Conservation (phyloP, 53 echinoderm and acorn worm species). For the Holothuria leucospilota region DNA sequence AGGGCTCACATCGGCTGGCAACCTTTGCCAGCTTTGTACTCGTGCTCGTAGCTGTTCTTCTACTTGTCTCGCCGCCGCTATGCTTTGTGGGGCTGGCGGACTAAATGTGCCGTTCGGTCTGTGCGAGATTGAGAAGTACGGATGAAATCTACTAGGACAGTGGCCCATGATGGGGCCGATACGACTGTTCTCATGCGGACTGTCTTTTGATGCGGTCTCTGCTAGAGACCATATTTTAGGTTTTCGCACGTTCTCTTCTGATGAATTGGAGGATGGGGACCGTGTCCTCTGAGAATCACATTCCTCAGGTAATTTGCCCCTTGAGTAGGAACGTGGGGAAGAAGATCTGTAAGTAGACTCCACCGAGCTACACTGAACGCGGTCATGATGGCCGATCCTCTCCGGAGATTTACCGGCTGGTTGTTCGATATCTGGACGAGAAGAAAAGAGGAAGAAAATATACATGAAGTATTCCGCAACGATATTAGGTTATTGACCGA, state of each 20-base stretch:
- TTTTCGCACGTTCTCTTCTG: constrained; percentile 53
- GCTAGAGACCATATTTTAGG: constrained; percentile 99
- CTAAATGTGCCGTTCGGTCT: constrained; percentile 47
- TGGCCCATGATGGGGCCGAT: constrained; percentile 30
- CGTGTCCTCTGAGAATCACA: constrained; percentile 35
- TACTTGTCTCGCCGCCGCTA: background rate
- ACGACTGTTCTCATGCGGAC: constrained; percentile 31
- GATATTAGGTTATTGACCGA: too few species aligned
- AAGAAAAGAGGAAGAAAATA: background rate
- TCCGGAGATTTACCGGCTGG: background rate
- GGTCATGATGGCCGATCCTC: constrained; percentile 30
- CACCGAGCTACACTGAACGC: constrained; percentile 33
- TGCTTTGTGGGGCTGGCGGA: constrained; percentile 32
- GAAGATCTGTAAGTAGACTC: constrained; percentile 28
- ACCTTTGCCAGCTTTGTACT: constrained; percentile 45
- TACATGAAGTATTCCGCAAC: background rate
- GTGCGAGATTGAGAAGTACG: constrained; percentile 54
- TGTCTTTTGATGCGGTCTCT: constrained; percentile 81
- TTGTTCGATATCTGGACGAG: background rate
- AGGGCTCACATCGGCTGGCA: constrained; percentile 36
- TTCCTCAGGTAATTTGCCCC: constrained; percentile 24
- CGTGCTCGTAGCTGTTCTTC: constrained; percentile 43
- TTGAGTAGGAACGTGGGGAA: constrained; percentile 12
- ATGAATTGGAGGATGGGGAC: constrained; percentile 8
- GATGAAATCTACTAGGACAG: constrained; percentile 39